These are phyloP conservation scores for Rafetus swinhoei DNA, from an alignment of 2,113 vertebrate species.

Conservation along the genomic window DNA sequence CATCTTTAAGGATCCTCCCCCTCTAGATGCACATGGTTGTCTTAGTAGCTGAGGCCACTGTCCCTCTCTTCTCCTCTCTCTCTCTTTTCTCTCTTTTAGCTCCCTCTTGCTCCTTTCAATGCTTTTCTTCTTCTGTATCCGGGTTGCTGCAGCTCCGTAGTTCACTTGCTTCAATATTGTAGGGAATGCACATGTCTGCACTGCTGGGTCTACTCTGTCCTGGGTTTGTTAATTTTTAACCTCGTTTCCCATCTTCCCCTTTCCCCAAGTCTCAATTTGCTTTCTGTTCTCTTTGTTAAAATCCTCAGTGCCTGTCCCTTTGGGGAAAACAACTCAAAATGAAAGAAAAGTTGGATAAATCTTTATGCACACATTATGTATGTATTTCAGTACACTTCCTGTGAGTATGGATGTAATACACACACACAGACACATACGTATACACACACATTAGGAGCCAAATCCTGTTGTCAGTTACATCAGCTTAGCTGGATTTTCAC, in stretches of 20 bases:
- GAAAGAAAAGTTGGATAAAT: slow-evolving; percentile 59
- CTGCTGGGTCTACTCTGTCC: slow-evolving; percentile 76
- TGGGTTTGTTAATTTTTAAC: slow-evolving; percentile 63
- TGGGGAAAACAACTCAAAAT: slow-evolving; percentile 63
- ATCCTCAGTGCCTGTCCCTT: slow-evolving; percentile 58
- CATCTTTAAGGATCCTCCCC: slow-evolving; percentile 78
- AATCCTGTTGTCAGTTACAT: slow-evolving; percentile 63
- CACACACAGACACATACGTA: neutral
- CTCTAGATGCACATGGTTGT: slow-evolving; percentile 77
- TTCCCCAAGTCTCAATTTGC: slow-evolving; percentile 50
- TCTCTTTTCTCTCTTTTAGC: slow-evolving; percentile 40
- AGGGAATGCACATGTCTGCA: slow-evolving; percentile 77
- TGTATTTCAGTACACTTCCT: slow-evolving; percentile 48
- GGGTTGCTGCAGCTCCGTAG: slow-evolving; percentile 70
- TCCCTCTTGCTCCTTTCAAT: slow-evolving; percentile 61
- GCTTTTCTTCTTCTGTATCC: slow-evolving; percentile 68
- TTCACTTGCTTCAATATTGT: slow-evolving; percentile 73
- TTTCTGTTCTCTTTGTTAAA: slow-evolving; percentile 73
- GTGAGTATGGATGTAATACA: slow-evolving; percentile 57
- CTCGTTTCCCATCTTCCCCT: slow-evolving; percentile 44
- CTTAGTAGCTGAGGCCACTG: slow-evolving; percentile 79
- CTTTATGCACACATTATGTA: slow-evolving; percentile 61
- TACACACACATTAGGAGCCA: slow-evolving; percentile 42
- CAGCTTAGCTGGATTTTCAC: slow-evolving; percentile 31
- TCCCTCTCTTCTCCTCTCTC: slow-evolving; percentile 69